Evolutionary conservation across 2,797 vertebrate genomes (phyloP).

Genomic region (Pangasius sanitwongsei): DNA sequence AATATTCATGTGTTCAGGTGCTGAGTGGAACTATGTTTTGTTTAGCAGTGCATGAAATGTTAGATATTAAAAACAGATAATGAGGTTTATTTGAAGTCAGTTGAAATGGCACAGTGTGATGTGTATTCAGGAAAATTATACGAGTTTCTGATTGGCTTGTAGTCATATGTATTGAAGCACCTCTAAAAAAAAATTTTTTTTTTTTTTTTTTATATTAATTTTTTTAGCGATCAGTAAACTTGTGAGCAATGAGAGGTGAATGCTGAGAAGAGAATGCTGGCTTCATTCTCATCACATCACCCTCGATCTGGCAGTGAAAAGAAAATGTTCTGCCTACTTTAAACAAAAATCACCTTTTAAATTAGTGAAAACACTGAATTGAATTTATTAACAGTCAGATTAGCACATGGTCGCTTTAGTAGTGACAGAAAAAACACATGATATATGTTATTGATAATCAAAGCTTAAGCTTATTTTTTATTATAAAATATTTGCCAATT

Average conservation of each 20-base stretch:
- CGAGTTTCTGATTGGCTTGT: background rate
- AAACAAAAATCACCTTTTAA: background rate
- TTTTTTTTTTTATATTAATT: too few species aligned
- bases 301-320: background rate
- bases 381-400: background rate
- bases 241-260: background rate
- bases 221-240: background rate
- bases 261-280: background rate
- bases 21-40: background rate
- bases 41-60: background rate
- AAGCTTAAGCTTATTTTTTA: background rate
- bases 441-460: background rate
- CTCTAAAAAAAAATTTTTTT: background rate
- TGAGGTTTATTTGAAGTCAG: background rate
- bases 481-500: background rate
- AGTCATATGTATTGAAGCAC: background rate
- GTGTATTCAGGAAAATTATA: background rate
- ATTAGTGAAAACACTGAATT: background rate
- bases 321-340: background rate
- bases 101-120: background rate
- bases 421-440: background rate
- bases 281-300: background rate
- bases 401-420: background rate
- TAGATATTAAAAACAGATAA: constrained; percentile 12
- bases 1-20: constrained; percentile 11